Evolutionary conservation across 2,113 vertebrate genomes (phyloP).

Genomic region (Setophaga coronata): DNA sequence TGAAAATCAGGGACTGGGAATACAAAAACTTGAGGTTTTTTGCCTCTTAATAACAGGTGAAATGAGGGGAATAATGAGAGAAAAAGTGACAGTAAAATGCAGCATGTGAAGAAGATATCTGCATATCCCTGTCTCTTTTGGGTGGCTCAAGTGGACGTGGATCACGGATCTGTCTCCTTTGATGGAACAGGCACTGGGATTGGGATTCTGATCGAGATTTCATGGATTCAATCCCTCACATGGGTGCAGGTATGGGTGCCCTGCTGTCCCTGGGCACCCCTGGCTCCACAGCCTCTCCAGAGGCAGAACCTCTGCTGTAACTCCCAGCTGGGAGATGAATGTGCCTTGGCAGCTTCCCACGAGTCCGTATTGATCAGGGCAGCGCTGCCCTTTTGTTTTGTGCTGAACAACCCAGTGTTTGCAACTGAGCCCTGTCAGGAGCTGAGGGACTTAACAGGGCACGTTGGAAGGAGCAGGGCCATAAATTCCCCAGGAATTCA

Average conservation of each 20-base stretch:
- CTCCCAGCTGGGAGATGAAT: background rate
- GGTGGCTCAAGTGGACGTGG: background rate
- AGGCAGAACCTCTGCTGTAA: too few relatives aligned
- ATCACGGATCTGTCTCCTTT: background rate
- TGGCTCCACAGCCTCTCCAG: background rate
- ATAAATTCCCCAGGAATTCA: background rate
- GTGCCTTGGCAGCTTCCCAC: background rate
- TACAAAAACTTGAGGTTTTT: background rate
- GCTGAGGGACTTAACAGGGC: background rate
- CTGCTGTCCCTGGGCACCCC: background rate
- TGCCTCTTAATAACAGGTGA: background rate
- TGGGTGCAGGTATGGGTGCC: background rate
- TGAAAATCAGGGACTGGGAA: background rate
- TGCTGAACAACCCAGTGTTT: background rate
- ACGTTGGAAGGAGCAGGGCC: background rate
- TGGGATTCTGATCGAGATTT: background rate
- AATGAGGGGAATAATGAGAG: background rate
- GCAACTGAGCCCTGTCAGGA: background rate
- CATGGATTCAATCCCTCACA: background rate
- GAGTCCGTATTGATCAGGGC: background rate
- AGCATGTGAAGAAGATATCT: background rate
- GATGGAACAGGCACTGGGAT: accelerated
- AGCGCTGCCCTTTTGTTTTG: background rate
- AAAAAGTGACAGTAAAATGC: background rate
- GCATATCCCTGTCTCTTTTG: background rate